A percentile compares a stretch with the other conserved stretches of the same genome.
Conservation (phyloP, 2,113 vertebrate species). For the Panurus biarmicus region DNA sequence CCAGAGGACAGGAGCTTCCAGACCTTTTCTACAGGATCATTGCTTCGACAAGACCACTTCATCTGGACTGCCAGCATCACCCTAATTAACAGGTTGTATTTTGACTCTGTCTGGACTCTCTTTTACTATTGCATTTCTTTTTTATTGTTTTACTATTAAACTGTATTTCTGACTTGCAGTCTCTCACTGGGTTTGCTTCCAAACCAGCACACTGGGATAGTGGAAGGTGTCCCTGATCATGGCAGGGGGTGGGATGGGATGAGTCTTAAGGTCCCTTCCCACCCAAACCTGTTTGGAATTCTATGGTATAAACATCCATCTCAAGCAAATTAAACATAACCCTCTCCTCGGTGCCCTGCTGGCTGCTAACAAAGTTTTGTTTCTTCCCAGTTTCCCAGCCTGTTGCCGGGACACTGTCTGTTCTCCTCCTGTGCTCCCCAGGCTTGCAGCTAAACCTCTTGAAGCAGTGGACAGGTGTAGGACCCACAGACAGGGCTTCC, state of each 20-base stretch:
- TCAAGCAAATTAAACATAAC: not conserved
- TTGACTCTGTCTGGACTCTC: too few species aligned
- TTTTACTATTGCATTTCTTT: too few species aligned
- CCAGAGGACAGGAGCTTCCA: too few species aligned
- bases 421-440: not conserved
- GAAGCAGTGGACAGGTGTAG: too few species aligned
- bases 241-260: not conserved
- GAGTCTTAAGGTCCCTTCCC: not conserved
- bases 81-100: too few species aligned
- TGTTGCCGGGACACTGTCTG: accelerated
- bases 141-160: too few species aligned
- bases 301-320: not conserved
- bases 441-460: not conserved
- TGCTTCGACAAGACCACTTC: too few species aligned
- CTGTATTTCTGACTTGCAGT: too few species aligned
- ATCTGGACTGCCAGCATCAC: too few species aligned
- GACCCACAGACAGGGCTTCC: accelerated
- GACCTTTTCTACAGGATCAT: too few species aligned
- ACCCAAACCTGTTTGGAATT: not conserved
- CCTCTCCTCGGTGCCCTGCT: not conserved
- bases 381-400: not conserved
- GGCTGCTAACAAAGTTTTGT: not conserved
- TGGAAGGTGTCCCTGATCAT: not conserved
- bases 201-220: too few species aligned
- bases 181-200: too few species aligned